phyloP scores from a whole-genome alignment of 2,888 invertebrate species.

The Chymomyza procnemis region DNA sequence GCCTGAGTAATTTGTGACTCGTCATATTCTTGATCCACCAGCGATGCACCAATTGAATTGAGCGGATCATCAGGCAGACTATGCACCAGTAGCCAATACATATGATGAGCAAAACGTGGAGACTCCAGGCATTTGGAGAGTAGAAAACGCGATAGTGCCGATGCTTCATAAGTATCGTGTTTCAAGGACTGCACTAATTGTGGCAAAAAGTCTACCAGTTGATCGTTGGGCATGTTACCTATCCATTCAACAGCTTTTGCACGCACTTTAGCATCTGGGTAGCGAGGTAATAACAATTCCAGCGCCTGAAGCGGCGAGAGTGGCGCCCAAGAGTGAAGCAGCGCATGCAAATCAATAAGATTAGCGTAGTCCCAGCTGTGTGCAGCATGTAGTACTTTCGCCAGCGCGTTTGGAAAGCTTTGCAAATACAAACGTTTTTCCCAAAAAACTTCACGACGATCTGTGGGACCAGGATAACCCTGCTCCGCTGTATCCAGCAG shows the following conservation, averaged over 20 bases:
- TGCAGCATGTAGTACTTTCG: constrained; percentile 91
- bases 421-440: constrained; percentile 94
- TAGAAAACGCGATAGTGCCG: constrained; percentile 89
- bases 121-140: constrained; percentile 90
- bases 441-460: constrained; percentile 88
- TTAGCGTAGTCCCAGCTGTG: constrained; percentile 95
- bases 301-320: constrained; percentile 93
- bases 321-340: constrained; percentile 92
- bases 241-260: constrained; percentile 91
- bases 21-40: constrained; percentile 79
- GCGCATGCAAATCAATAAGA: constrained; percentile 90
- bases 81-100: constrained; percentile 95
- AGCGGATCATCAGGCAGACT: constrained; percentile 89
- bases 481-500: constrained; percentile 78
- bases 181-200: constrained; percentile 95
- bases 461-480: constrained; percentile 77
- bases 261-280: constrained; percentile 94
- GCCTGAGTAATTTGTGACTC: constrained; percentile 84
- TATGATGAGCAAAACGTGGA: constrained; percentile 93
- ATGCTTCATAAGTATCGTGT: constrained; percentile 94
- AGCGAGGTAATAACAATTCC: constrained; percentile 94
- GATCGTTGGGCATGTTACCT: constrained; percentile 88
- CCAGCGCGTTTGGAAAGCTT: constrained; percentile 89
- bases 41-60: constrained; percentile 80
- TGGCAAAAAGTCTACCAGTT: constrained; percentile 93